A percentile compares a stretch with the other conserved stretches of the same genome.
These are phyloP conservation scores for Drepanosiphum platanoidis DNA, from an alignment of 2,888 invertebrate genomes.

Conservation along the genomic window DNA sequence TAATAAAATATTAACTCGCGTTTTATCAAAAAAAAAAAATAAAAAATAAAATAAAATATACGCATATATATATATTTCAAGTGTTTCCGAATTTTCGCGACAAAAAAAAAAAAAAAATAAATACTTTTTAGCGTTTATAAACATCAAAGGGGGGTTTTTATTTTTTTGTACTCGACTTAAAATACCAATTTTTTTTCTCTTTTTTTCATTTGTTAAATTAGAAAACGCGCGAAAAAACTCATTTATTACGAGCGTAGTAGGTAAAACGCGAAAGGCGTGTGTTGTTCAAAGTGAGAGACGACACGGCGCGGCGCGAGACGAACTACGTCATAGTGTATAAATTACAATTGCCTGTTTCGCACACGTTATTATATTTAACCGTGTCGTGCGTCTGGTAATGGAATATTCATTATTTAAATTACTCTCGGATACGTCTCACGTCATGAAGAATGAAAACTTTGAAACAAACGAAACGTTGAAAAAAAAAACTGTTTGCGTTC, in stretches of 20 bases:
- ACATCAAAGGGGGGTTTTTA: neutral
- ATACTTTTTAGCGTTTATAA: neutral
- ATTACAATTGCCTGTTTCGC: neutral
- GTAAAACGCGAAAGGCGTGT: neutral
- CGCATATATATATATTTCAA: no score
- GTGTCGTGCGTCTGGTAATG: neutral
- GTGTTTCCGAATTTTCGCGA: neutral
- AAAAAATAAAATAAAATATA: no score
- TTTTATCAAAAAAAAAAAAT: neutral
- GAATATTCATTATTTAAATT: neutral
- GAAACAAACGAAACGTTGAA: neutral
- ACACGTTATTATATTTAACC: neutral
- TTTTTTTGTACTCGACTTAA: neutral
- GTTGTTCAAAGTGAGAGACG: neutral
- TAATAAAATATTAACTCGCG: neutral
- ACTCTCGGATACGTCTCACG: neutral
- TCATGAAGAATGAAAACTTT: neutral
- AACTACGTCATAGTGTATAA: no score
- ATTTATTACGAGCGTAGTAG: neutral
- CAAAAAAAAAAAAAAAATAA: neutral
- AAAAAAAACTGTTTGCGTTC: neutral
- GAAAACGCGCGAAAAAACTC: neutral
- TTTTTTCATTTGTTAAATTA: neutral
- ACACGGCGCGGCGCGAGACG: neutral
- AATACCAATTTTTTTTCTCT: neutral